A percentile compares a stretch with the other conserved stretches of the same genome.
These are phyloP conservation scores for Gila orcuttii DNA, from an alignment of 2,113 vertebrate genomes.

Conservation along the genomic window DNA sequence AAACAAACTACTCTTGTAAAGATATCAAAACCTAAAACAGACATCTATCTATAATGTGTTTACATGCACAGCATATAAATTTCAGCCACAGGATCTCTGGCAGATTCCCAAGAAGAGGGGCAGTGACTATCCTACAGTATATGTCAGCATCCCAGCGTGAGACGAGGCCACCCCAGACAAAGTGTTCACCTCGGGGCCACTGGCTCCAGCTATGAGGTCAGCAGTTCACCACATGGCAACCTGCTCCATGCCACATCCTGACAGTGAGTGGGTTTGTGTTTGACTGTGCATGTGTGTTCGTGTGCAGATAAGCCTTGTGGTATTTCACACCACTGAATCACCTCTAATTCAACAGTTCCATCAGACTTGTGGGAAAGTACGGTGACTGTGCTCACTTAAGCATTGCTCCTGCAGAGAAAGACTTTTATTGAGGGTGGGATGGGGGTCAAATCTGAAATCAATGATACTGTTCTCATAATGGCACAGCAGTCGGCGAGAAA, in stretches of 20 bases:
- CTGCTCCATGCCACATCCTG: constrained; percentile 23
- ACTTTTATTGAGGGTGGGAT: background rate
- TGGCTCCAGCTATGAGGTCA: constrained; percentile 30
- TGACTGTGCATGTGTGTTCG: constrained; percentile 11
- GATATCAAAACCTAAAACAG: too few relatives aligned
- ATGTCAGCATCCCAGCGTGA: constrained; percentile 41
- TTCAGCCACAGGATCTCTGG: background rate
- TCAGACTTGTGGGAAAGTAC: constrained; percentile 21
- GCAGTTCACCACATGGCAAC: constrained; percentile 19
- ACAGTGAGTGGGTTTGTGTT: constrained; percentile 10
- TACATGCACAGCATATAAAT: background rate
- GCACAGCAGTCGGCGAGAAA: background rate
- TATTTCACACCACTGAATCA: constrained; percentile 52
- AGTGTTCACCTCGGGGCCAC: constrained; percentile 27
- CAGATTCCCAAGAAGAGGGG: background rate
- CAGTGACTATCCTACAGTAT: constrained; percentile 4
- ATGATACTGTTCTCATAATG: constrained; percentile 9
- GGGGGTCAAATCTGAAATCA: constrained; percentile 25
- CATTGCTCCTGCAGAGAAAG: background rate
- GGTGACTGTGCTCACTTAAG: constrained; percentile 9
- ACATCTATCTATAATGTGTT: background rate
- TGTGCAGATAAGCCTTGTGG: constrained; percentile 36
- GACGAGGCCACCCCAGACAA: constrained; percentile 9
- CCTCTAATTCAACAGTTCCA: constrained; percentile 24
- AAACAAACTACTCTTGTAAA: too few relatives aligned